A percentile compares a stretch with the other conserved stretches of the same genome.
phyloP scores from a whole-genome alignment of 2,113 vertebrate species.

The Ictalurus punctatus region DNA sequence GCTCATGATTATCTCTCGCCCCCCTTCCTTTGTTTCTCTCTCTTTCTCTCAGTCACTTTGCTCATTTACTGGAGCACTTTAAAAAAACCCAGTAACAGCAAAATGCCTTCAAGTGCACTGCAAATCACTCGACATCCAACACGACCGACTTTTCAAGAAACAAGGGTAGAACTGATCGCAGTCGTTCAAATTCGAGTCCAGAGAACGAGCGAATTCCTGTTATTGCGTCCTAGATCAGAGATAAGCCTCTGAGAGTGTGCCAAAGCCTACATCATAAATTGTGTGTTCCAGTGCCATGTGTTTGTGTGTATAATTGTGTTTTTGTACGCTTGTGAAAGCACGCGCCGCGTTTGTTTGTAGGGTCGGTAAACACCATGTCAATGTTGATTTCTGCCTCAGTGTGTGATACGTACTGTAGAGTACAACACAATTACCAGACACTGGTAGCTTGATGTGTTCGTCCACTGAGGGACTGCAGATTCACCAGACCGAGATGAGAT shows the following conservation, averaged over 20 bases:
- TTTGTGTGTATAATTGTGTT: neutral
- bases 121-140: neutral
- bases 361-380: neutral
- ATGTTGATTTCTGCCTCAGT: neutral
- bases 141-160: neutral
- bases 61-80: neutral
- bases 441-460: conserved; percentile 5
- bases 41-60: neutral
- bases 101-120: neutral
- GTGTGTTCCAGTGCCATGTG: neutral
- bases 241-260: conserved; percentile 16
- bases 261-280: conserved; percentile 5
- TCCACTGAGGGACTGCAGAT: neutral
- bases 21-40: neutral
- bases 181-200: neutral
- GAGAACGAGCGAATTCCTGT: neutral
- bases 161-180: neutral
- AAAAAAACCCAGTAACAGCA: neutral
- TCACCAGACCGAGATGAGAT: neutral
- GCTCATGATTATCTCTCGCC: neutral
- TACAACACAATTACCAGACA: neutral
- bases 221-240: neutral
- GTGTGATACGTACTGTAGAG: neutral
- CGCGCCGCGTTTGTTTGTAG: no score
- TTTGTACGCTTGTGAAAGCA: neutral